Evolutionary conservation across 2,113 vertebrate species (phyloP).

Genomic region (Potamarius usumacintae): DNA sequence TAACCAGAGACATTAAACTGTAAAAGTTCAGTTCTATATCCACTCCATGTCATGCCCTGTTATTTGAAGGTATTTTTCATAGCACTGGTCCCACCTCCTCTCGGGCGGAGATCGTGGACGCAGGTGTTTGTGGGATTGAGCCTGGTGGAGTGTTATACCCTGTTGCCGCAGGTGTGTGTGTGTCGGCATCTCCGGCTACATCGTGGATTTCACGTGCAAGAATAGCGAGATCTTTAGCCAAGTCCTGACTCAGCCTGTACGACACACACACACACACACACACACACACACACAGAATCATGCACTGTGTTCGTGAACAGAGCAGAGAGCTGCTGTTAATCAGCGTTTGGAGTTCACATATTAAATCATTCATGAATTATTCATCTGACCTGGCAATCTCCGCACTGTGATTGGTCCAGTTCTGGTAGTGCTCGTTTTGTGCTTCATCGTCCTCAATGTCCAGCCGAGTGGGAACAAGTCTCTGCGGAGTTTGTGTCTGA

Average conservation of each 20-base stretch:
- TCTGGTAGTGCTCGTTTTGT: conserved; percentile 85
- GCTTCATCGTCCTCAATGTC: conserved; percentile 80
- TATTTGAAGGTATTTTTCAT: background rate
- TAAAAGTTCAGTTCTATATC: background rate
- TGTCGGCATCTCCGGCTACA: conserved; percentile 88
- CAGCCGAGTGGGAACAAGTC: conserved; percentile 61
- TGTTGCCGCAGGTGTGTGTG: conserved; percentile 68
- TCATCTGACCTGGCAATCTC: conserved; percentile 83
- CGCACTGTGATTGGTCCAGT: conserved; percentile 88
- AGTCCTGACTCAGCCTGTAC: conserved; percentile 89
- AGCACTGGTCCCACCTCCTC: conserved; percentile 80
- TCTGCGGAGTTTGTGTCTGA: conserved; percentile 71
- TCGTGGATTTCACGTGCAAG: conserved; percentile 93
- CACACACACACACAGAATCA: conserved; percentile 6
- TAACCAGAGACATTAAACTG: background rate
- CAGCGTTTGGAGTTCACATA: background rate
- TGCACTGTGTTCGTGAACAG: background rate
- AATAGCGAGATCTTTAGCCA: conserved; percentile 95
- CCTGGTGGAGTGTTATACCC: conserved; percentile 59
- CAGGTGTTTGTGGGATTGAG: conserved; percentile 76
- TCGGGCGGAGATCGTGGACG: conserved; percentile 86
- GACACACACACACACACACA: conserved; percentile 11
- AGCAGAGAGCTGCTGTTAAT: background rate
- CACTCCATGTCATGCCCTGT: background rate
- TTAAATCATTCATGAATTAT: background rate